Evolutionary conservation across 2,797 vertebrate species (phyloP).

Genomic region (Macrochelys suwanniensis): DNA sequence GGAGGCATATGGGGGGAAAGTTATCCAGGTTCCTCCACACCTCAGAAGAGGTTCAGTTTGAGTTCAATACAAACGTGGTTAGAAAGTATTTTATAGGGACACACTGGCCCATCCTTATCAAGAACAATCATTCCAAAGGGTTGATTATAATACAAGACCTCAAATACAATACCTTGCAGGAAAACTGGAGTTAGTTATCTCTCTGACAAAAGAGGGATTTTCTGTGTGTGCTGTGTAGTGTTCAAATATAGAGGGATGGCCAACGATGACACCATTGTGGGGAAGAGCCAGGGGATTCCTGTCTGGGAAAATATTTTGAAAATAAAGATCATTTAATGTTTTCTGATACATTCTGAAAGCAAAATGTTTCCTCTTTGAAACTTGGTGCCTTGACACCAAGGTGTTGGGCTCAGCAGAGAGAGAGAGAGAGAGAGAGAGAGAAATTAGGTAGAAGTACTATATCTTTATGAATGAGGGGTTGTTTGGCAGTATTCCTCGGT

Average conservation of each 20-base stretch:
- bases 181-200: neutral
- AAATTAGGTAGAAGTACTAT: neutral
- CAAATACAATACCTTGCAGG: neutral
- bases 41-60: neutral
- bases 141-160: neutral
- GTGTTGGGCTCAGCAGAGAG: neutral
- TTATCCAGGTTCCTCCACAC: fast-evolving
- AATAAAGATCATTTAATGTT: neutral
- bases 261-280: neutral
- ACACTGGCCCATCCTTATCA: neutral
- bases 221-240: neutral
- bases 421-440: neutral
- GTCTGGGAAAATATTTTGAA: neutral
- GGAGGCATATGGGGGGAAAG: neutral
- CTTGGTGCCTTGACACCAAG: neutral
- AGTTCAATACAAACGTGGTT: neutral
- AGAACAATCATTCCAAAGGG: neutral
- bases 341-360: neutral
- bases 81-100: neutral
- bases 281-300: neutral
- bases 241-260: neutral
- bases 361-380: neutral
- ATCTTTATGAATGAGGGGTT: neutral
- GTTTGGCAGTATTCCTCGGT: neutral
- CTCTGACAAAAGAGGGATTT: neutral